Evolutionary conservation across 2,113 vertebrate genomes (phyloP).

Genomic region (Misgurnus mizolepis): DNA sequence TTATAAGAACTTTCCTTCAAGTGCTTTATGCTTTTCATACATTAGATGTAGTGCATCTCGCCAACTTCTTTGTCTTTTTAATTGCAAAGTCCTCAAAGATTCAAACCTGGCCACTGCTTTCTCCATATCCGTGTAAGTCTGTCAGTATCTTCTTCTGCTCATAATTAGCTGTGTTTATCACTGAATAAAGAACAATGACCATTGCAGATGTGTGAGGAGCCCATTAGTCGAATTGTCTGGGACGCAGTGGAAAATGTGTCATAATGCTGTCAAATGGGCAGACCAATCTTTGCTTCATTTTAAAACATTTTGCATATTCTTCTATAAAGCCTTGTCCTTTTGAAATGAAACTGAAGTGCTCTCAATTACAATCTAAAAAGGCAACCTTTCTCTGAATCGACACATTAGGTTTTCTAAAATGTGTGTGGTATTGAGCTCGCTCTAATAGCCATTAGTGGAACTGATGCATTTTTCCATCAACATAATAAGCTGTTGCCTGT

Average conservation of each 20-base stretch:
- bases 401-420: slow-evolving; percentile 54
- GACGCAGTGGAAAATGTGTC: slow-evolving; percentile 20
- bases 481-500: slow-evolving; percentile 61
- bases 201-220: slow-evolving; percentile 2
- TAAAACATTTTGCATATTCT: slow-evolving; percentile 48
- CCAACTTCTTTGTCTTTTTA: slow-evolving; percentile 3
- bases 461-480: slow-evolving; percentile 62
- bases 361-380: slow-evolving; percentile 60
- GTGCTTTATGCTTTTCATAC: neutral
- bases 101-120: neutral
- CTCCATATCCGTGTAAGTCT: neutral
- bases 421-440: slow-evolving; percentile 47
- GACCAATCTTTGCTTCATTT: slow-evolving; percentile 14
- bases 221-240: slow-evolving; percentile 21
- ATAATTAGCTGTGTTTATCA: neutral
- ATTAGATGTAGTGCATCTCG: neutral
- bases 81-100: neutral
- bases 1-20: neutral
- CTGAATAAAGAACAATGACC: slow-evolving; percentile 3
- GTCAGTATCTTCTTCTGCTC: slow-evolving; percentile 54
- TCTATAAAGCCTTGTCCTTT: slow-evolving; percentile 36
- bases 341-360: slow-evolving; percentile 64
- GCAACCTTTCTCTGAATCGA: slow-evolving; percentile 54
- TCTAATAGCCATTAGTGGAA: slow-evolving; percentile 62
- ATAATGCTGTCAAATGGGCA: slow-evolving; percentile 10